Evolutionary conservation across 2,797 vertebrate species (phyloP), one percentile per base, ranked within the genome.

Genomic region (Syngnathus rostellatus): DNA sequence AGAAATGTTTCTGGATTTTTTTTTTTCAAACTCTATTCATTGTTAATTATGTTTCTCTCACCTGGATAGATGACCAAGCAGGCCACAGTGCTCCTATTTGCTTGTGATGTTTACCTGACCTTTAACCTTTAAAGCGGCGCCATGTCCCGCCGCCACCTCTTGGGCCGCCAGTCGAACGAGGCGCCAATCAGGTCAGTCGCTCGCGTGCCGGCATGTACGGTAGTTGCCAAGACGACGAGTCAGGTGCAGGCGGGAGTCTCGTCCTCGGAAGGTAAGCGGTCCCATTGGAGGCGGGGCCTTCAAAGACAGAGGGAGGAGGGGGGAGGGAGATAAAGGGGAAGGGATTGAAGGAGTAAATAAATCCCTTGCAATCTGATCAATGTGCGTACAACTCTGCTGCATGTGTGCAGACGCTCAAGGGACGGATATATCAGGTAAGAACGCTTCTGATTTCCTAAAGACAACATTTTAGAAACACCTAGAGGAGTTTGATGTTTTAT

Each of bases 291-390:
- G 83, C 62, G 78, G 77, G 78, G 75, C 66, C 63, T 74, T 67
- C 64, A 11, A 71, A 64, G 38, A 10, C 2, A 39, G 38, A 67
- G 46, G 64, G 50, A 72, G 57, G 74, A 51, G 67, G 72, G 50
- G 21, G 69, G 68, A 66, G 6, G 59, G 73, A 77, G 76, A 78
- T 67, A 72, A 63, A 51, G 63, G 72, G 65, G 74, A 73, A 76
- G 77, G 74, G 83, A 71, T 64, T 73, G 65, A 82, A 76, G 48
- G 66, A 75, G 81, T 85, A 90, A 86, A 85, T 85, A 90, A 86
- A 85, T 86, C 84, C 77, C 74, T 79, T 66, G 71, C 83, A 88
- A 82, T 82, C 85, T 86, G 72, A 79, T 85, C 81, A 85, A 81
- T 54, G 70, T 66, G 65, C 73, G 45, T 70, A 80, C 70, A 75